Base-by-base conservation (phyloP, 2,113 vertebrate species). In the Oreochromis spilurus region DNA sequence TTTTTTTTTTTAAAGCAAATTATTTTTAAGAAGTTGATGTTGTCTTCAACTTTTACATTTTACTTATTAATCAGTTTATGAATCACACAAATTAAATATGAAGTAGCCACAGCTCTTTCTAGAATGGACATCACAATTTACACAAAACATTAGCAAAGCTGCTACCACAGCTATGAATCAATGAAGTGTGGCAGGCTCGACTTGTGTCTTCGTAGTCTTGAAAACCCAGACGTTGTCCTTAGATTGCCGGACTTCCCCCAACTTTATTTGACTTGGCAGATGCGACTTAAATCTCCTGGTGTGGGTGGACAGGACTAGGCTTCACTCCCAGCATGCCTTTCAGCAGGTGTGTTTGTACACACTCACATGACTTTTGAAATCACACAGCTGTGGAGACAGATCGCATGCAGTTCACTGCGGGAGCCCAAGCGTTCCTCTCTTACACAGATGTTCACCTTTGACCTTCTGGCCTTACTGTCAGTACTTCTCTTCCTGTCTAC, bases 321-420 rank as follows among this genome's bases (percentile, higher is more conserved):
- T 87, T 17, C 29, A 78, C 82, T 93, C 92, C 89, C 94, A 94
- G 95, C 88, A 93, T 94, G 95, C 86, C 84, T 89, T 92, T 91
- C 87, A 89, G 91, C 92, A 94, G 94, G 94, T 95, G 95, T 95
- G 93, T 95, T 96, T 95, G 84, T 82, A 92, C 82, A 72, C 24
- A 43, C 91, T 92, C 89, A 62, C 72, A 85, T 91, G 90, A 91
- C 85, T 89, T 93, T 90, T 43, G 45, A 91, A 89, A 93, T 83
- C 84, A 67, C 92, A 84, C 95, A 96, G 95, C 95, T 94, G 95
- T 89, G 84, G 80, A 82, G 84, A 83, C 38, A 90, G 88, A 95
- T 95, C 93, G 88, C 91, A 94, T 88, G 88, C 88, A 16, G 85
- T 87, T 91, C 94, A 21, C 91, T 36, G 91, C 67, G 75, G 88